A percentile compares a stretch with the other conserved stretches of the same genome.
Evolutionary conservation across 2,888 invertebrate species (phyloP).

Genomic region (Pollenia griseotomentosa): DNA sequence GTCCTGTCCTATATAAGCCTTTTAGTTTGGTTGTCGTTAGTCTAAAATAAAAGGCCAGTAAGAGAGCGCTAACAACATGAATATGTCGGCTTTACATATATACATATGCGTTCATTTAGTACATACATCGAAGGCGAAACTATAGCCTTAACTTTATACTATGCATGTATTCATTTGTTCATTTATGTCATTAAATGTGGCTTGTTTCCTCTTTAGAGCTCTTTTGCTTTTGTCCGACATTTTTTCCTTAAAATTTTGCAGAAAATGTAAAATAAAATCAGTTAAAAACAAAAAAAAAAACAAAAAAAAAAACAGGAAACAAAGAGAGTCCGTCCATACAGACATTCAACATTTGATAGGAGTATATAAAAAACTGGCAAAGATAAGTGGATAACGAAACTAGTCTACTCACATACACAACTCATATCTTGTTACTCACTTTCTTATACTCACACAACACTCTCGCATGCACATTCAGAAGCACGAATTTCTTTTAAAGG

Average conservation of each 20-base stretch:
- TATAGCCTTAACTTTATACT: neutral
- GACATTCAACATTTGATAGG: constrained; percentile 4
- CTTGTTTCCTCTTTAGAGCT: constrained; percentile 5
- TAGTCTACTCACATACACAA: constrained; percentile 29
- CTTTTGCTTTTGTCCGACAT: neutral
- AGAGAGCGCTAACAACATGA: constrained; percentile 46
- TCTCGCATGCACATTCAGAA: neutral
- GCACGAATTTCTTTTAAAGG: constrained; percentile 24
- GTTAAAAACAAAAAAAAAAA: neutral
- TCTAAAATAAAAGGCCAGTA: constrained; percentile 11
- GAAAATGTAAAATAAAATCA: constrained; percentile 16
- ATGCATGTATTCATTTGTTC: constrained; percentile 5
- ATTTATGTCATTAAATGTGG: constrained; percentile 31
- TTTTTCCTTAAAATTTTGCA: neutral
- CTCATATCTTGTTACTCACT: neutral
- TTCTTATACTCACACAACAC: neutral
- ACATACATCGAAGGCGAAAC: constrained; percentile 26
- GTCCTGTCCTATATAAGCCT: neutral
- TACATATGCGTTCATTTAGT: too few relatives aligned
- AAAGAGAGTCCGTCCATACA: neutral
- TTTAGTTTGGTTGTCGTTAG: neutral
- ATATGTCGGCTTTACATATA: neutral
- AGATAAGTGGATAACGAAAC: constrained; percentile 46
- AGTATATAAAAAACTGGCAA: constrained; percentile 22
- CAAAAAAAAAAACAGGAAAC: neutral